Evolutionary conservation across 2,888 invertebrate genomes (phyloP).

Genomic region (Dyspetes luteomarginatus): DNA sequence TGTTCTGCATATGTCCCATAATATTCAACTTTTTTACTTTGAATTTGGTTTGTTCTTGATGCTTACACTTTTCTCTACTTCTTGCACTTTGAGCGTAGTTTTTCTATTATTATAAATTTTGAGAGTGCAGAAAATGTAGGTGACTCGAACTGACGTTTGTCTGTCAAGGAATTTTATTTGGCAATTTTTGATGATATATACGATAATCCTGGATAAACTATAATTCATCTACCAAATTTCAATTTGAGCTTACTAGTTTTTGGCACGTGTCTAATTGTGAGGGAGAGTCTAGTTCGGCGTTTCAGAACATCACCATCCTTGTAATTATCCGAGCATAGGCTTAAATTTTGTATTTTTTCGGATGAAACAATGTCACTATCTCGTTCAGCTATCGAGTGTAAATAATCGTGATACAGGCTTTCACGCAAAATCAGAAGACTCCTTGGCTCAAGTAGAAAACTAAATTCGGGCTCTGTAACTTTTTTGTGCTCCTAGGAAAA

Average conservation of each 20-base stretch:
- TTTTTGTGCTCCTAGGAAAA: slow-evolving; percentile 59
- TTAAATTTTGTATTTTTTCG: slow-evolving; percentile 87
- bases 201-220: not conserved
- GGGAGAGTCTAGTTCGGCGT: slow-evolving; percentile 91
- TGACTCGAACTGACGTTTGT: too few relatives aligned
- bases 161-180: too few relatives aligned
- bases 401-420: slow-evolving; percentile 91
- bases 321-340: slow-evolving; percentile 86
- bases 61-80: too few relatives aligned
- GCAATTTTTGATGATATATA: too few relatives aligned
- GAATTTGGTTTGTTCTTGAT: too few relatives aligned
- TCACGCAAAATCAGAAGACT: slow-evolving; percentile 94
- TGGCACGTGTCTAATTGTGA: slow-evolving; percentile 97
- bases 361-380: slow-evolving; percentile 86
- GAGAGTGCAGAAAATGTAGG: too few relatives aligned
- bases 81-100: too few relatives aligned
- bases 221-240: slow-evolving; percentile 82
- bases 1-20: not conserved
- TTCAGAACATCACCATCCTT: slow-evolving; percentile 85
- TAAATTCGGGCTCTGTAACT: slow-evolving; percentile 84
- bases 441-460: slow-evolving; percentile 92
- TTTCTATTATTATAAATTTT: too few relatives aligned
- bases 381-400: slow-evolving; percentile 94
- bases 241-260: slow-evolving; percentile 92
- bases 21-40: too few relatives aligned